Evolutionary conservation across 1,140 invertebrate species (phyloP), one percentile per base, ranked within the genome.

Genomic region (Monochamus saltuarius): DNA sequence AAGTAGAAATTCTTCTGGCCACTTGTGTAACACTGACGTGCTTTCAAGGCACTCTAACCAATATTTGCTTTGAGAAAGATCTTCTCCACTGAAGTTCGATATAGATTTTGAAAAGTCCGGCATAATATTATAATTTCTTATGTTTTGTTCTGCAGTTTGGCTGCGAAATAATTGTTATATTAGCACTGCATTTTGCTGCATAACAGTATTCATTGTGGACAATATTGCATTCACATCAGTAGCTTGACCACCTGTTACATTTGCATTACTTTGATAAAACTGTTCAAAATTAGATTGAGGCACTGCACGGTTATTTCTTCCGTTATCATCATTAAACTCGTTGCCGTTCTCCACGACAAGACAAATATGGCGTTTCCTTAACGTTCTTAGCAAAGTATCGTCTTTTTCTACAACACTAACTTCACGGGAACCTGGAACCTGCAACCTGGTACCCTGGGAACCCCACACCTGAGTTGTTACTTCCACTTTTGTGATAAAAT

Each of bases 1-100:
- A 7, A 50, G 17, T n/a, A 13, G 49, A 14, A 61, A 55, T 6
- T 42, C 42, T 11, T 54, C 51, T 3, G 45, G 59, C 51, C 59
- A 61, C 4, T 36, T 56, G 45, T 61, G 50, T n/a, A n/a, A n/a
- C n/a, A n/a, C 7, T 10, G 13, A 16, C 7, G 45, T 47, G 7
- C 6, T 47, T 19, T 47, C 45, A 11, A 47, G 16, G 29, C 29
- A 19, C 29, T 47, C 13, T 19, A 47, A 19, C 45, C 45, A 47
- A 7, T 17, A 9, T 47, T 19, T 19, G 10, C 45, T 47, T 11
- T 19, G 11, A 16, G 13, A 14, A 8, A 47, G 17, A 10, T 47
- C 29, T 47, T 47, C 17, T 16, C 19, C 45, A 16, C 29, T 17
- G 17, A 47, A 47, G 7, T 7, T 47, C 13, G 11, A n/a, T 19